Evolutionary conservation across 1,140 invertebrate genomes (phyloP).

Genomic region (Whitmania pigra): DNA sequence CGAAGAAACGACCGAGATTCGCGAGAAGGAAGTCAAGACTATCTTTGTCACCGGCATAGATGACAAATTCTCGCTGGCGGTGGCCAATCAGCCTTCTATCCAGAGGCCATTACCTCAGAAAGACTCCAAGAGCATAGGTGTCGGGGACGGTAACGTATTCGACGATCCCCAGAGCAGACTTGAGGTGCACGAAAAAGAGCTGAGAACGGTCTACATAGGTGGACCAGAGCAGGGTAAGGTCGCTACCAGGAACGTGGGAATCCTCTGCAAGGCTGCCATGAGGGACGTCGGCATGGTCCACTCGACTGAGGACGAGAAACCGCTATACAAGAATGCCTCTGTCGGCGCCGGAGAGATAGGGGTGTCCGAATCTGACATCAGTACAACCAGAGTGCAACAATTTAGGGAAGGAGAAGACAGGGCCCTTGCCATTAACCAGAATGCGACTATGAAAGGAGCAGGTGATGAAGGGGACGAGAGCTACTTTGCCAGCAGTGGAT

Average conservation of each 20-base stretch:
- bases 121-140: slow-evolving; percentile 35
- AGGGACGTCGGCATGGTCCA: slow-evolving; percentile 39
- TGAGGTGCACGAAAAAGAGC: slow-evolving; percentile 40
- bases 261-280: slow-evolving; percentile 33
- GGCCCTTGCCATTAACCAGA: background rate
- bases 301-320: slow-evolving; percentile 35
- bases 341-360: slow-evolving; percentile 33
- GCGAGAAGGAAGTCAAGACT: slow-evolving; percentile 21
- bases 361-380: slow-evolving; percentile 21
- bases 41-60: slow-evolving; percentile 16
- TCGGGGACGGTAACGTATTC: slow-evolving; percentile 39
- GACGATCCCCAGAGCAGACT: slow-evolving; percentile 26
- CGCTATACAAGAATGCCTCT: slow-evolving; percentile 32
- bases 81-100: background rate
- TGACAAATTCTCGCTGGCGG: background rate
- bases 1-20: slow-evolving; percentile 23
- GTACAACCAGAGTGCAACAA: slow-evolving; percentile 19
- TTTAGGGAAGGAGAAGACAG: slow-evolving; percentile 15
- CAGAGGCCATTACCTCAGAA: slow-evolving; percentile 22
- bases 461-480: slow-evolving; percentile 15
- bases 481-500: background rate
- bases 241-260: slow-evolving; percentile 53
- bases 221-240: slow-evolving; percentile 27
- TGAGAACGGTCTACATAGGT: slow-evolving; percentile 38
- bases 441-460: background rate